Conservation (phyloP, 2,797 vertebrate species). For the Typhlichthys eigenmanni region DNA sequence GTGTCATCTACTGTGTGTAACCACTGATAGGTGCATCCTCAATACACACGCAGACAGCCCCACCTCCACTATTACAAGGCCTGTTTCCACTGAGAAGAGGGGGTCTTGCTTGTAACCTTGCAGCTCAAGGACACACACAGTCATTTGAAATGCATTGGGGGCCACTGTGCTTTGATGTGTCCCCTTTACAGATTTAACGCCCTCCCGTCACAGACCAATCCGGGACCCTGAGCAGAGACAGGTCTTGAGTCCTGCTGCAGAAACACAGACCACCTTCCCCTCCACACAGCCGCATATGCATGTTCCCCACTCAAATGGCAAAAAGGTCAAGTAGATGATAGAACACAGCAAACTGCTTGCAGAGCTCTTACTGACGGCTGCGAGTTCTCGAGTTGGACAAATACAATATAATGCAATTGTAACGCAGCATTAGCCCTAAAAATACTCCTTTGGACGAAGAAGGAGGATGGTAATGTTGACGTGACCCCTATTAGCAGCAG, state of each 20-base stretch:
- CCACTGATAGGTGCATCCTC: conserved; percentile 46
- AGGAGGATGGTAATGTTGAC: conserved; percentile 46
- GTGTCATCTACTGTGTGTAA: conserved; percentile 30
- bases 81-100: conserved; percentile 27
- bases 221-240: conserved; percentile 56
- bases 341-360: conserved; percentile 48
- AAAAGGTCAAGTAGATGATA: conserved; percentile 12
- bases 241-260: conserved; percentile 42
- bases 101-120: conserved; percentile 67
- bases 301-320: conserved; percentile 25
- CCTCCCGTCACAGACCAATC: conserved; percentile 65
- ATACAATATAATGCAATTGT: conserved; percentile 56
- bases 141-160: conserved; percentile 79
- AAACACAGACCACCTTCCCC: conserved; percentile 32
- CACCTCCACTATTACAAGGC: conserved; percentile 46
- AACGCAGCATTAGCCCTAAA: conserved; percentile 40
- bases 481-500: conserved; percentile 55
- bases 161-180: conserved; percentile 63
- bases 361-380: conserved; percentile 38
- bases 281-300: conserved; percentile 3
- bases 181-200: conserved; percentile 71
- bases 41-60: conserved; percentile 30
- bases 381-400: conserved; percentile 44
- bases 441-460: conserved; percentile 14
- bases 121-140: conserved; percentile 68